Evolutionary conservation across 2,113 vertebrate genomes (phyloP), one percentile per base, ranked within the genome.

Genomic region (Aphelocoma coerulescens): DNA sequence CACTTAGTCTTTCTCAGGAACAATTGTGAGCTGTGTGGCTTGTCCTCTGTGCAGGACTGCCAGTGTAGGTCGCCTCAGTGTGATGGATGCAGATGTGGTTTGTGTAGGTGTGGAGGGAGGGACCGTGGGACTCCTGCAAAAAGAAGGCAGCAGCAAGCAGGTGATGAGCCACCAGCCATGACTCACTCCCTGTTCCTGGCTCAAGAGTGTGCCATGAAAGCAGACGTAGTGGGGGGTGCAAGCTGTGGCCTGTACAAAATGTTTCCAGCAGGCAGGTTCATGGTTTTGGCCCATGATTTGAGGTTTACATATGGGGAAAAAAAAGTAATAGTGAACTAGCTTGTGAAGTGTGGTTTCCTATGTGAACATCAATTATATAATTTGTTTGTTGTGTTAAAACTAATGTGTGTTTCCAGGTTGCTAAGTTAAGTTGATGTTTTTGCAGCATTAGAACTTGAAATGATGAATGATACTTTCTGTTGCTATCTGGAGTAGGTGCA

Each of bases 1-100:
- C 20, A 35, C 37, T 75, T 12, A 9, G 4, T 49, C 18, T 79
- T 82, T 88, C 41, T 85, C 20, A 8, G 43, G 35, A 68, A 54
- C 37, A 46, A 6, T 8, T 65, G 20, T 1, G 3, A 65, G 19
- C 18, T 61, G 17, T 51, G 30, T 62, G 43, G 26, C 58, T 44
- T 51, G 21, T 63, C 20, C 30, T 81, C 46, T 62, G 21, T 58
- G 77, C 43, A 30, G 62, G 4, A 55, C 44, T 52, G 62, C 41
- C 30, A 16, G 26, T 9, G 54, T 17, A 22, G 0, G 0, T 61
- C 0, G 0, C 21, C 16, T 75, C 13, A 46, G 41, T 3, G 2
- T 23, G 39, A 6, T 37, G 33, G 33, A 18, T 24, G 27, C 37
- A 52, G 61, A 22, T 75, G 39, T 43, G 35, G 59, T 16, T 89